phyloP scores from a whole-genome alignment of 2,888 invertebrate genomes.

The Entomobrya multifasciata region DNA sequence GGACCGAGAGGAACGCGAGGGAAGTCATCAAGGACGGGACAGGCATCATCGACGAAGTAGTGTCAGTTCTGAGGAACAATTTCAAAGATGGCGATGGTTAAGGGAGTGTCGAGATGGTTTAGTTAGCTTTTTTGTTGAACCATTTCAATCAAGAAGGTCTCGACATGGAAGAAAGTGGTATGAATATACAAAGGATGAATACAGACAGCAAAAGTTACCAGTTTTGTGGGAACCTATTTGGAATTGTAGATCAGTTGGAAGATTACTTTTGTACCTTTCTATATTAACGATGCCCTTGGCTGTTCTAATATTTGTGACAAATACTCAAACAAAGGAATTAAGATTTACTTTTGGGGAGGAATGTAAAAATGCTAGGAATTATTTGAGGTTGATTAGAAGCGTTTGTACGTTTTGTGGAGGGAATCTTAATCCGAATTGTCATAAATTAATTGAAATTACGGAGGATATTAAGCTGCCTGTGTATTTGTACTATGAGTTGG shows the following conservation, averaged over 20 bases:
- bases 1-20: not conserved
- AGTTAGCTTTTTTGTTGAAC: no score
- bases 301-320: constrained; percentile 84
- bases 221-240: constrained; percentile 98
- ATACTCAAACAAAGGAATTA: not conserved
- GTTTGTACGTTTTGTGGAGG: constrained; percentile 49
- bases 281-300: constrained; percentile 82
- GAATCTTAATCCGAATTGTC: constrained; percentile 2
- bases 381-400: constrained; percentile 10
- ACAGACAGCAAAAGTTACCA: constrained; percentile 96
- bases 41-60: not conserved
- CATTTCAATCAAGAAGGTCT: no score
- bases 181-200: not conserved
- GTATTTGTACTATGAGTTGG: constrained; percentile 97
- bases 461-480: constrained; percentile 85
- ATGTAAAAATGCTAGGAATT: constrained; percentile 34
- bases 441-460: not conserved
- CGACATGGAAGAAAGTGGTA: not conserved
- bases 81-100: not conserved
- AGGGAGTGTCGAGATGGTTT: not conserved
- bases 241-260: constrained; percentile 97
- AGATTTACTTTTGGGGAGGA: constrained; percentile 35
- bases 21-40: no score
- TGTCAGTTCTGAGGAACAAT: not conserved
- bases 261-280: constrained; percentile 97